Conservation (phyloP, 2,797 vertebrate genomes). For the Neopelma chrysocephalum region DNA sequence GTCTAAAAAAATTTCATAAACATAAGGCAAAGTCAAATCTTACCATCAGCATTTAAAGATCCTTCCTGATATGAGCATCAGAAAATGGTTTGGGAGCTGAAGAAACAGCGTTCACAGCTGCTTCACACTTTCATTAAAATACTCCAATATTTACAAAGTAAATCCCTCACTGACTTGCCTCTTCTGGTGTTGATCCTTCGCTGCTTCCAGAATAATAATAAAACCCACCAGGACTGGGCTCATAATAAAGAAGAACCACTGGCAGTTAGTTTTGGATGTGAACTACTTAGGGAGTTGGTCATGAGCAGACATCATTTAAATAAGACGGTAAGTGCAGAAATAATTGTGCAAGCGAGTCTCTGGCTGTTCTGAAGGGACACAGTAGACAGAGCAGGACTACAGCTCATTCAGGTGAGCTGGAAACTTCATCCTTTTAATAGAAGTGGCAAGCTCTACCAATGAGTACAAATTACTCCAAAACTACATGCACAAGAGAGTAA, state of each 20-base stretch:
- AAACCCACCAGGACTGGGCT: not conserved
- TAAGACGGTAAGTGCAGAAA: not conserved
- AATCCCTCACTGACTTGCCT: not conserved
- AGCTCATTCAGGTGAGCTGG: not conserved
- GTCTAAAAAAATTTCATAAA: not conserved
- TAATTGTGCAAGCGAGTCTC: not conserved
- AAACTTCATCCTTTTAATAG: not conserved
- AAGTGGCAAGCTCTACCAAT: not conserved
- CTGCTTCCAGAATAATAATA: not conserved
- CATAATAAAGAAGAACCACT: not conserved
- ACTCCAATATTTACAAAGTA: not conserved
- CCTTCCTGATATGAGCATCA: not conserved
- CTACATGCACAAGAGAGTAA: accelerated
- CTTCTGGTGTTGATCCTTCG: not conserved
- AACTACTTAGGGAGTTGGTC: not conserved
- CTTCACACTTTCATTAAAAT: not conserved
- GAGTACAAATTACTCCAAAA: not conserved
- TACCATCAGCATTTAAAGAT: not conserved
- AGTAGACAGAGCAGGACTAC: not conserved
- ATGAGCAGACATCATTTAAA: not conserved
- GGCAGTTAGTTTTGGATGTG: not conserved
- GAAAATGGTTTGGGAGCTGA: not conserved
- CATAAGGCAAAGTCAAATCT: not conserved
- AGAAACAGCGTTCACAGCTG: not conserved
- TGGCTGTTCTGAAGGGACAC: not conserved